Percentiles rank a stretch among this genome's conserved stretches.
phyloP scores from a whole-genome alignment of 2,797 vertebrate genomes.

The Glossophaga mutica region DNA sequence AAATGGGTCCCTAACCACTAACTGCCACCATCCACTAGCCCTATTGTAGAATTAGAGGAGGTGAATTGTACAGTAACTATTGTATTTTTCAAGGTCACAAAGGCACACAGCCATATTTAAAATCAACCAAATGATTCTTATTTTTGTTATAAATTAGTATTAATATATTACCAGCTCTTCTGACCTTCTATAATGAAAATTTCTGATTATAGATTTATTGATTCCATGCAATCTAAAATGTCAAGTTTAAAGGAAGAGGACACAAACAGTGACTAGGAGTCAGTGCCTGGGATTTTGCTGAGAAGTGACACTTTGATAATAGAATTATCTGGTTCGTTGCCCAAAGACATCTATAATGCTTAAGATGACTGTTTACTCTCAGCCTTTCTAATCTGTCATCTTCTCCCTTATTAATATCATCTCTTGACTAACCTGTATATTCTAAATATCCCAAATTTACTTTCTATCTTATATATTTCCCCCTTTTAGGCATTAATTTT shows the following conservation, averaged over 20 bases:
- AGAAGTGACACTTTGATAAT: not conserved
- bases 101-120: not conserved
- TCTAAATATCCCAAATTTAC: not conserved
- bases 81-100: not conserved
- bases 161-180: not conserved
- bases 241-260: not conserved
- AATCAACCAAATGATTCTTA: not conserved
- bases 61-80: not conserved
- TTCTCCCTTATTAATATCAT: fast-evolving
- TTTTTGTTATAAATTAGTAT: not conserved
- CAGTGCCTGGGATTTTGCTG: not conserved
- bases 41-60: not conserved
- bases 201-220: not conserved
- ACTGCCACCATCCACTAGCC: not conserved
- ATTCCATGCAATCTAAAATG: not conserved
- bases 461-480: not conserved
- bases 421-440: not conserved
- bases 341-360: not conserved
- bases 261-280: not conserved
- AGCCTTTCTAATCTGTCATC: not conserved
- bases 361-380: not conserved
- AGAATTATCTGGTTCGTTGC: not conserved
- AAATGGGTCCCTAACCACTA: not conserved
- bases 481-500: no score
- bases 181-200: not conserved